Evolutionary conservation across 2,113 vertebrate species (phyloP), one percentile per base, ranked within the genome.

Genomic region (Tympanuchus pallidicinctus): DNA sequence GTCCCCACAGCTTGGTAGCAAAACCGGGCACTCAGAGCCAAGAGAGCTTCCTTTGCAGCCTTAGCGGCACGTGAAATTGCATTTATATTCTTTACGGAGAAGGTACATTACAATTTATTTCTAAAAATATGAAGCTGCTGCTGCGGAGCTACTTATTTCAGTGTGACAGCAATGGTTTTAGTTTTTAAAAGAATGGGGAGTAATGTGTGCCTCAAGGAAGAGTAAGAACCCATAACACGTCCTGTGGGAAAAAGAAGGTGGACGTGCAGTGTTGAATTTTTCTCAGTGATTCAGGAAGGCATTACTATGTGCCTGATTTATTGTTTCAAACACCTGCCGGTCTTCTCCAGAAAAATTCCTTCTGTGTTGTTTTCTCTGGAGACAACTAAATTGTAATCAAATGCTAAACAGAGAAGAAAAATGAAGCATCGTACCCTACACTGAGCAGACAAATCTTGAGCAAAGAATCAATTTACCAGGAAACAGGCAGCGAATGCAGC

Each of bases 1-100:
- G 57, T 71, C 47, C 60, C 19, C 14, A 5, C 4, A 22, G 38
- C 45, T 34, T 34, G 42, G 64, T 25, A n/a, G 2, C 48, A 10
- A 8, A 47, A 54, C 7, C 1, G 1, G 4, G 19, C 10, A 5
- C 1, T 2, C 1, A 15, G 5, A 19, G 6, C 34, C 25, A 27
- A 4, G 16, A 52, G 56, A 72, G 8, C 5, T n/a, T 56, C 64
- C 48, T 48, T 73, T 22, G 38, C 48, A 25, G 10, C 6, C 42
- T 5, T 14, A n/a, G 16, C 2, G 1, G 8, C 11, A 4, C 4
- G 6, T 1, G 8, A 21, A 47, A 50, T 9, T 7, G 11, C 11
- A 12, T 11, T 10, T 56, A 11, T 43, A 10, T 18, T 9, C 36
- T 45, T 61, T 32, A 50, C 19, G 69, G 52, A 81, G 14, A 24